These are phyloP conservation scores for Procambarus virginalis DNA, from an alignment of 1,140 invertebrate genomes.

Conservation along the genomic window DNA sequence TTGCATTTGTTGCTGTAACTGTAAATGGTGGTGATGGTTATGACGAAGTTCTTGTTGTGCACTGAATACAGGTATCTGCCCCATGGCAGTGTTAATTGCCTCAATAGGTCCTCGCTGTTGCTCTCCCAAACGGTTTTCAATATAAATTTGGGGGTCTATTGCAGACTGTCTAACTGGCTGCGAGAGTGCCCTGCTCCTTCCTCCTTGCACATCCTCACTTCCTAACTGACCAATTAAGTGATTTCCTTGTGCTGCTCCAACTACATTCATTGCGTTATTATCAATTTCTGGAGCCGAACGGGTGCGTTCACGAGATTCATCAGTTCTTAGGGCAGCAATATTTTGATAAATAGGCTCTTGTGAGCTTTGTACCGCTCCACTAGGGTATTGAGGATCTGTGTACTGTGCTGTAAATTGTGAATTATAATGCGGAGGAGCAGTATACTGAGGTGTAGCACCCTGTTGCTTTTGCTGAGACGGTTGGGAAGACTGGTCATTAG, in stretches of 20 bases:
- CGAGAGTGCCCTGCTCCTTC: conserved; percentile 41
- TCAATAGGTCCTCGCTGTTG: conserved; percentile 62
- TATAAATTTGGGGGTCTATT: conserved; percentile 52
- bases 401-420: conserved; percentile 21
- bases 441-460: conserved; percentile 1
- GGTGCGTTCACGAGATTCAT: conserved; percentile 48
- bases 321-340: conserved; percentile 76
- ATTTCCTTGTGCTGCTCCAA: conserved; percentile 5
- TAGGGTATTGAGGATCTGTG: conserved; percentile 23
- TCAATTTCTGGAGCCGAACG: conserved; percentile 60
- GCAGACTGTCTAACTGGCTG: conserved; percentile 53
- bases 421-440: not conserved
- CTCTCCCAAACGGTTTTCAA: conserved; percentile 51
- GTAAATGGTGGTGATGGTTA: conserved; percentile 59
- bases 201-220: conserved; percentile 41
- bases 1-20: conserved; percentile 64
- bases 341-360: conserved; percentile 87
- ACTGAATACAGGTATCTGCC: conserved; percentile 60
- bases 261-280: conserved; percentile 28
- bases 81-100: conserved; percentile 60
- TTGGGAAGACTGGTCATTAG: conserved; percentile 5
- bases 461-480: conserved; percentile 14
- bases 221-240: conserved; percentile 40
- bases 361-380: conserved; percentile 13
- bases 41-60: conserved; percentile 62